Conservation (phyloP, 2,797 vertebrate species). For the Falco peregrinus region DNA sequence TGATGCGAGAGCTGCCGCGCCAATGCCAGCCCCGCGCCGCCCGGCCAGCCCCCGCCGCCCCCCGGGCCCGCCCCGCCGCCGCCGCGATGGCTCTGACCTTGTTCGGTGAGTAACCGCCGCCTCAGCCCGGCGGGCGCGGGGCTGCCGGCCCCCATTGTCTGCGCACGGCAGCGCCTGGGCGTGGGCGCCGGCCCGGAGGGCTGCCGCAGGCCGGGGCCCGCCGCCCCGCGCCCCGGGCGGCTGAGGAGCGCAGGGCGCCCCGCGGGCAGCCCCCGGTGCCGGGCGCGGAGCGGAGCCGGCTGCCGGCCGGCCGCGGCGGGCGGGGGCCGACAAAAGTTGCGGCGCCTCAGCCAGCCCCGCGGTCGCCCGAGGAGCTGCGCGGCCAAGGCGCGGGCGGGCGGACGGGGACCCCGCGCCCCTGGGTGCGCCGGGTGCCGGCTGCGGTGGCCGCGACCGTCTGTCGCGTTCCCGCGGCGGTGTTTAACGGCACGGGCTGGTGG, state of each 20-base stretch:
- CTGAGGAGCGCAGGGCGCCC: too few relatives aligned
- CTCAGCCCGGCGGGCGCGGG: slow-evolving; percentile 22
- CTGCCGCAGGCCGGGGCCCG: neutral
- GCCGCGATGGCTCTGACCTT: slow-evolving; percentile 78
- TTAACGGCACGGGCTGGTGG: fast-evolving
- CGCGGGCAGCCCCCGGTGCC: neutral
- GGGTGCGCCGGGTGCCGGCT: neutral
- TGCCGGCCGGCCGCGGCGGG: neutral
- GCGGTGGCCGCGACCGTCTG: neutral
- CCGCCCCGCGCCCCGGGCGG: too few relatives aligned
- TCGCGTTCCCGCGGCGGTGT: neutral
- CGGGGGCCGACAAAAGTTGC: neutral
- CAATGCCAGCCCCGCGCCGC: neutral
- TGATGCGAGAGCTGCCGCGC: slow-evolving; percentile 22
- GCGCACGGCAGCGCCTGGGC: slow-evolving; percentile 70
- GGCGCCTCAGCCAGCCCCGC: neutral
- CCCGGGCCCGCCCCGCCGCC: slow-evolving; percentile 6
- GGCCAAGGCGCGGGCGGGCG: neutral
- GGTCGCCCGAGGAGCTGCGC: neutral
- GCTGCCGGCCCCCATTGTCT: slow-evolving; percentile 75
- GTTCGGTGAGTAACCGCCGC: slow-evolving; percentile 72
- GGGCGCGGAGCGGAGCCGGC: neutral
- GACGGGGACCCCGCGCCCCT: neutral
- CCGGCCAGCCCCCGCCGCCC: neutral
- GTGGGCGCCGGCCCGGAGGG: slow-evolving; percentile 42